A percentile compares a stretch with the other conserved stretches of the same genome.
These are phyloP conservation scores for Burhinus oedicnemus DNA, from an alignment of 2,113 vertebrate species.

Conservation along the genomic window DNA sequence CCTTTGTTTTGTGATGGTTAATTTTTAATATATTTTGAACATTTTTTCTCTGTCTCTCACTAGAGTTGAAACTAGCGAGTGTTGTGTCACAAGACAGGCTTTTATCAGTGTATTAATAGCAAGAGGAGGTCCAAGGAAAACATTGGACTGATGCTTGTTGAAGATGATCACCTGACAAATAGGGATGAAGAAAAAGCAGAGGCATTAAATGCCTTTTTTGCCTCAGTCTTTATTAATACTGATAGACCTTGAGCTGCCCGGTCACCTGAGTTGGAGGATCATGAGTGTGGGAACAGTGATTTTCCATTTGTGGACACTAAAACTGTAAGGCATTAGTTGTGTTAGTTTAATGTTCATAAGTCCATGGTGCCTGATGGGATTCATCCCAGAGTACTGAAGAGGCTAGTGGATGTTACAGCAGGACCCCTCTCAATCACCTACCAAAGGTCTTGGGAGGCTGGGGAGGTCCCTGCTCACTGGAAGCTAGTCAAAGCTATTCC, in stretches of 20 bases:
- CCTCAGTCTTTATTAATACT: background rate
- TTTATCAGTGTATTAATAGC: background rate
- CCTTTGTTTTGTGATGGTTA: background rate
- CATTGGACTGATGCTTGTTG: background rate
- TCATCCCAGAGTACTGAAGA: background rate
- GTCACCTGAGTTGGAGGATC: background rate
- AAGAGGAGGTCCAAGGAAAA: background rate
- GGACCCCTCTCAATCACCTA: background rate
- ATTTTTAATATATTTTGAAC: background rate
- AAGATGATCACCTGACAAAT: background rate
- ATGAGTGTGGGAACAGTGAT: background rate
- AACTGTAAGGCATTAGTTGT: background rate
- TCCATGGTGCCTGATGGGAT: no score
- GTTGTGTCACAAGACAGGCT: background rate
- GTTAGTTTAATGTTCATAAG: background rate
- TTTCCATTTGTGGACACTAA: background rate
- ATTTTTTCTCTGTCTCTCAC: background rate
- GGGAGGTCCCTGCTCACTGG: background rate
- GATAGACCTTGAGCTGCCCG: background rate
- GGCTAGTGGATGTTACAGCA: no score
- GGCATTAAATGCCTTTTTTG: background rate
- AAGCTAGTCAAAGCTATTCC: background rate
- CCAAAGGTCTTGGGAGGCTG: background rate
- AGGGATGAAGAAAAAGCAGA: background rate
- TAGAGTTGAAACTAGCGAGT: background rate